These are phyloP conservation scores for Ceyx cyanopectus DNA, from an alignment of 2,113 vertebrate genomes.

Conservation along the genomic window DNA sequence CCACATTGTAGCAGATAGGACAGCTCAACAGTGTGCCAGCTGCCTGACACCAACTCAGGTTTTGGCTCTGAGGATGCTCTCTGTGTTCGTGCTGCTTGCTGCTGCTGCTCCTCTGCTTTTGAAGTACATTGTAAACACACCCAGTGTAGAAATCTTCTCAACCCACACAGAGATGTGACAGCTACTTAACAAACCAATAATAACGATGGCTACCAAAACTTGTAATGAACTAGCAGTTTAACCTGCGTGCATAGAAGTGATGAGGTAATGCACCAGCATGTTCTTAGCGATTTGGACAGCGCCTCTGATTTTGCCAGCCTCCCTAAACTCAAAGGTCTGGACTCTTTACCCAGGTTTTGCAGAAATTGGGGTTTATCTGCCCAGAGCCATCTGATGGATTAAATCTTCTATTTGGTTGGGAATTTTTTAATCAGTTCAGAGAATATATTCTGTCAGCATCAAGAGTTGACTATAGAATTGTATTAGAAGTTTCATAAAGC, in stretches of 20 bases:
- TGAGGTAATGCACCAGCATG: neutral
- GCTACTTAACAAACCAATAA: neutral
- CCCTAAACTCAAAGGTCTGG: neutral
- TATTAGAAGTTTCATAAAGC: neutral
- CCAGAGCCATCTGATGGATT: neutral
- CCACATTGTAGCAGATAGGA: neutral
- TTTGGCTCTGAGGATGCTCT: rapidly evolving
- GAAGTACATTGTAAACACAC: neutral
- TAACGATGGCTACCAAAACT: neutral
- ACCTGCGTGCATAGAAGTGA: rapidly evolving
- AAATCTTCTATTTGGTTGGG: neutral
- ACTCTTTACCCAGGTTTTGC: neutral
- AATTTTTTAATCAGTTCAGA: neutral
- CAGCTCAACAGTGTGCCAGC: neutral
- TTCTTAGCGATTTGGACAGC: neutral
- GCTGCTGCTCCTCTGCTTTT: neutral
- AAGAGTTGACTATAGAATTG: neutral
- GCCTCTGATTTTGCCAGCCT: neutral
- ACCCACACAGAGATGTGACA: neutral
- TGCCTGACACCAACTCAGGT: neutral
- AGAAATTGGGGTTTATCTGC: neutral
- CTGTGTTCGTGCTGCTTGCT: neutral
- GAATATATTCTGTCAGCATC: neutral
- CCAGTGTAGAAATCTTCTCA: neutral
- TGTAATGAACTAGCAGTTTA: neutral